A percentile compares a stretch with the other conserved stretches of the same genome.
phyloP scores from a whole-genome alignment of 2,797 vertebrate genomes.

The Pseudomugil tenellus region DNA sequence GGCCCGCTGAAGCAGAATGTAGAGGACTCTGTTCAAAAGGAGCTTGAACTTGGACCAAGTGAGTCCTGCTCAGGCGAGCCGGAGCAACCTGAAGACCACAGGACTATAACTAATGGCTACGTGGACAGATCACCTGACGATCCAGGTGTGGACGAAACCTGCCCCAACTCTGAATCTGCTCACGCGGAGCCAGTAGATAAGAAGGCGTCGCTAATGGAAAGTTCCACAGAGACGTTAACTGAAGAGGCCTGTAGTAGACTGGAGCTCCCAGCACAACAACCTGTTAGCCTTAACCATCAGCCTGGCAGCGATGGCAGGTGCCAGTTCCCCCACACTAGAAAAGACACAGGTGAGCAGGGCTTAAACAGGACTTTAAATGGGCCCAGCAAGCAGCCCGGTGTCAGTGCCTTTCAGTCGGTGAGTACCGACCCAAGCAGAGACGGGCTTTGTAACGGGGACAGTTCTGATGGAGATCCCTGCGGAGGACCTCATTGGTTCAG shows the following conservation, averaged over 20 bases:
- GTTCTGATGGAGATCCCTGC: conserved; percentile 64
- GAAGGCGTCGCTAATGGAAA: conserved; percentile 84
- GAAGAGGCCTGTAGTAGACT: conserved; percentile 81
- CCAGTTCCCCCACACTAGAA: conserved; percentile 57
- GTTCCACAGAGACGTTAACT: conserved; percentile 89
- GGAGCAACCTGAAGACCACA: conserved; percentile 50
- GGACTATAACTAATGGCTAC: conserved; percentile 77
- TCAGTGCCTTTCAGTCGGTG: conserved; percentile 88
- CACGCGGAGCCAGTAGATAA: conserved; percentile 71
- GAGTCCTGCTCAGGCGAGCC: conserved; percentile 48
- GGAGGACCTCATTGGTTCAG: conserved; percentile 66
- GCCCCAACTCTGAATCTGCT: conserved; percentile 42
- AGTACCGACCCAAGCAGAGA: conserved; percentile 74
- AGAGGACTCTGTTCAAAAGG: conserved; percentile 38
- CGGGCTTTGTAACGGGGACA: conserved; percentile 85
- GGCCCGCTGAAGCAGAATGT: conserved; percentile 39
- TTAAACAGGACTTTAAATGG: conserved; percentile 85
- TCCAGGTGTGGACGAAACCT: conserved; percentile 47
- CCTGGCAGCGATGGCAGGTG: conserved; percentile 42
- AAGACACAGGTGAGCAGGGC: conserved; percentile 66
- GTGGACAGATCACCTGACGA: conserved; percentile 48
- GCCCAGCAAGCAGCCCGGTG: conserved; percentile 77
- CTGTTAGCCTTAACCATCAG: conserved; percentile 34
- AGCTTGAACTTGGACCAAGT: conserved; percentile 21
- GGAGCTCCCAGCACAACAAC: conserved; percentile 55